phyloP scores from a whole-genome alignment of 2,113 vertebrate genomes.

The Arothron firmamentum region DNA sequence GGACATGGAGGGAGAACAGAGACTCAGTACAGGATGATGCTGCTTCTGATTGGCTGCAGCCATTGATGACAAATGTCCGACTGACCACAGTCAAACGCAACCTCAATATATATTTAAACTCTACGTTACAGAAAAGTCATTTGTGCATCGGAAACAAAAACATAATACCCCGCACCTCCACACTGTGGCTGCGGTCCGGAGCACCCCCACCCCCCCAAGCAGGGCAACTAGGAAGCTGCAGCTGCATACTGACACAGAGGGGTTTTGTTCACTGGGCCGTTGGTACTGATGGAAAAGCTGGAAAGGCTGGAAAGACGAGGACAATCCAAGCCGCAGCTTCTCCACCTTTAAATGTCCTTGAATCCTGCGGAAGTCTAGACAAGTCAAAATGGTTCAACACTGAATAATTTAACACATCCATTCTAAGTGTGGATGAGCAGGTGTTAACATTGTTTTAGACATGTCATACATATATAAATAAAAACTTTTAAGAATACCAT shows the following conservation, averaged over 20 bases:
- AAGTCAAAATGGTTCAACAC: too few species aligned
- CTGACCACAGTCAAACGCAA: background rate
- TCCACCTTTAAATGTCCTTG: conserved; percentile 9
- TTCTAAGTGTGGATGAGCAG: background rate
- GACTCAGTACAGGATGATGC: background rate
- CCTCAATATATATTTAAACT: conserved; percentile 1
- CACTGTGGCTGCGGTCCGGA: conserved; percentile 33
- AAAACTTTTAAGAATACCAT: too few species aligned
- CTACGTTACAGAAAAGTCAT: background rate
- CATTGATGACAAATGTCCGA: background rate
- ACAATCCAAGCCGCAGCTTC: background rate
- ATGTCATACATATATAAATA: too few species aligned
- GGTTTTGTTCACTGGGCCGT: conserved; percentile 61
- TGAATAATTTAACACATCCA: too few species aligned
- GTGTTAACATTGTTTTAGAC: too few species aligned
- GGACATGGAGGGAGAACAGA: conserved; percentile 11
- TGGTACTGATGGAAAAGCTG: conserved; percentile 59
- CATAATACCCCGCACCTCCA: conserved; percentile 22
- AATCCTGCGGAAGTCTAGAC: background rate
- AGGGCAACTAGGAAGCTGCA: conserved; percentile 68
- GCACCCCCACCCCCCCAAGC: conserved; percentile 29
- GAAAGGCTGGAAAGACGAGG: conserved; percentile 18
- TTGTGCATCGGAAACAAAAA: background rate
- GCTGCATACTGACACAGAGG: conserved; percentile 69
- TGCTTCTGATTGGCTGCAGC: conserved; percentile 3